Conservation (phyloP, 1,140 invertebrate species). For the Cydia pomonella region DNA sequence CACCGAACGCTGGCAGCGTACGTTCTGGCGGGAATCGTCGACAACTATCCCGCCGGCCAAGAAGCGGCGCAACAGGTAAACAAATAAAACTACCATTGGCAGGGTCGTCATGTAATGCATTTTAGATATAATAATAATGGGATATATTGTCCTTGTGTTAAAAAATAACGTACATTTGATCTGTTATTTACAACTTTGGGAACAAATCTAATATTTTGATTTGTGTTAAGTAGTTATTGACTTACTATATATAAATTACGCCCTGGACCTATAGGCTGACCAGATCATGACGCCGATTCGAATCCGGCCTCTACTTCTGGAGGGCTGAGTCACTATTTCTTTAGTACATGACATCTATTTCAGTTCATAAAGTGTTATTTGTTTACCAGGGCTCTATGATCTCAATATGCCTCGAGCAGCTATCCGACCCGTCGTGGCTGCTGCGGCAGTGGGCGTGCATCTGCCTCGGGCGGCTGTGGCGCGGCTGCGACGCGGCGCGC, state of each 20-base stretch:
- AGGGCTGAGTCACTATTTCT: too few relatives aligned
- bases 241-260: too few relatives aligned
- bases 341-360: too few relatives aligned
- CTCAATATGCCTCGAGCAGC: slow-evolving; percentile 93
- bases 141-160: too few relatives aligned
- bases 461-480: slow-evolving; percentile 96
- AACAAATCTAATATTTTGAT: too few relatives aligned
- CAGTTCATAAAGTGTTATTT: neutral
- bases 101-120: neutral
- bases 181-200: too few relatives aligned
- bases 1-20: slow-evolving; percentile 95
- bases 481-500: slow-evolving; percentile 94
- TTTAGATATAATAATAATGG: too few relatives aligned
- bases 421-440: slow-evolving; percentile 76
- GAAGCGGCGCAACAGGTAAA: slow-evolving; percentile 86
- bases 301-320: too few relatives aligned
- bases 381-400: slow-evolving; percentile 89
- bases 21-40: slow-evolving; percentile 95
- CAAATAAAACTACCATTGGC: neutral
- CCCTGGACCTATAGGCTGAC: too few relatives aligned
- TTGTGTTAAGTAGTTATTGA: too few relatives aligned
- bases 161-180: too few relatives aligned
- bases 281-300: too few relatives aligned
- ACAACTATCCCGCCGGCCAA: slow-evolving; percentile 92
- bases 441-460: slow-evolving; percentile 96